A percentile compares a stretch with the other conserved stretches of the same genome.
phyloP scores from a whole-genome alignment of 1,140 invertebrate genomes.

The Reticulitermes speratus region DNA sequence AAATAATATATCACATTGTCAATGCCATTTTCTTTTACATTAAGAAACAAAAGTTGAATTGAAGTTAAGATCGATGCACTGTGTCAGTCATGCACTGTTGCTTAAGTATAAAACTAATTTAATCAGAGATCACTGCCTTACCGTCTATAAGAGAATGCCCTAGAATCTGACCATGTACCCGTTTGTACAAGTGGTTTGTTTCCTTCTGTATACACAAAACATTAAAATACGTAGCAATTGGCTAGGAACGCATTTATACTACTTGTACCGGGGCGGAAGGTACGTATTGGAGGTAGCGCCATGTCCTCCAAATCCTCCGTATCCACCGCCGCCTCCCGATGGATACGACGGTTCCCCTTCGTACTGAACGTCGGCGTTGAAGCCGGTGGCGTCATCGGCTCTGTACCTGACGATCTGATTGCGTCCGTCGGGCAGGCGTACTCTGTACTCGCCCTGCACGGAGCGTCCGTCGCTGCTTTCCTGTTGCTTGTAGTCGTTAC shows the following conservation, averaged over 20 bases:
- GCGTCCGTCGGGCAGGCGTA: conserved; percentile 71
- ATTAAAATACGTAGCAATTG: background rate
- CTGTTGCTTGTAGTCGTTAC: conserved; percentile 68
- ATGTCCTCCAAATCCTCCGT: background rate
- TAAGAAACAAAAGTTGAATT: background rate
- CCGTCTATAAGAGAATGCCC: background rate
- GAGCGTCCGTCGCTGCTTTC: conserved; percentile 72
- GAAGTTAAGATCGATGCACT: background rate
- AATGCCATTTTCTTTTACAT: background rate
- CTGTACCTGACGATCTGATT: conserved; percentile 70
- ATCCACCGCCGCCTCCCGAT: background rate
- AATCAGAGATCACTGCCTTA: background rate
- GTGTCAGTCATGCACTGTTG: background rate
- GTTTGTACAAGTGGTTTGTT: background rate
- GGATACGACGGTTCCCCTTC: conserved; percentile 48
- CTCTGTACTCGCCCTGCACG: conserved; percentile 69
- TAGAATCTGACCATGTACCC: background rate
- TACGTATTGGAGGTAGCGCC: conserved; percentile 24
- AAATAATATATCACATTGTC: background rate
- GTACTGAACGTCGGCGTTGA: conserved; percentile 70
- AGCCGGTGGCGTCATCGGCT: conserved; percentile 77
- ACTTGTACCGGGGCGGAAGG: conserved; percentile 26
- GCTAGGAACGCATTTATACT: background rate
- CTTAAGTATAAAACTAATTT: background rate
- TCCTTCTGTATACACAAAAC: background rate